phyloP scores from a whole-genome alignment of 2,113 vertebrate genomes.

The Sphaerodactylus townsendi region DNA sequence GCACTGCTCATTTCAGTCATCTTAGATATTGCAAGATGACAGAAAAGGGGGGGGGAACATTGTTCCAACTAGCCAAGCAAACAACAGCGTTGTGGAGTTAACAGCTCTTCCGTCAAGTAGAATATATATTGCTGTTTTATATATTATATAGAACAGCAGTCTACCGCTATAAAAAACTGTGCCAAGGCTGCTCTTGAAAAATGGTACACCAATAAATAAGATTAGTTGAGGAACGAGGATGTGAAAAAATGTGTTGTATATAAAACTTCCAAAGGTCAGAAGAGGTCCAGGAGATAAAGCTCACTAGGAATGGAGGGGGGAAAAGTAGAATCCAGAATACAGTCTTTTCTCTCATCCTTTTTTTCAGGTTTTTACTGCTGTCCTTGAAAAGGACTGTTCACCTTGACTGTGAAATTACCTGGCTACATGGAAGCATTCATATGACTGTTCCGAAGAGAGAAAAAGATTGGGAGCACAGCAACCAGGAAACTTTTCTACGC shows the following conservation, averaged over 20 bases:
- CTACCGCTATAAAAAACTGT: constrained; percentile 44
- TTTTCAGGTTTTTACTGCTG: constrained; percentile 28
- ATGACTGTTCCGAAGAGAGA: neutral
- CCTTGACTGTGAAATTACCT: neutral
- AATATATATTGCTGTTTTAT: too few species aligned
- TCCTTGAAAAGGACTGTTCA: neutral
- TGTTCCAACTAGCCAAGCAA: constrained; percentile 15
- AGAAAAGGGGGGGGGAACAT: neutral
- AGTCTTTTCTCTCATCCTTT: constrained; percentile 28
- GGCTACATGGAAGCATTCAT: neutral
- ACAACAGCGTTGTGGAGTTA: constrained; percentile 41
- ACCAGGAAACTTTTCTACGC: neutral
- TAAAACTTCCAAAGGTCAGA: constrained; percentile 55
- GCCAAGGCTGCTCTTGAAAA: constrained; percentile 39
- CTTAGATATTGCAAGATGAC: constrained; percentile 26
- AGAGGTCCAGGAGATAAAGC: constrained; percentile 55
- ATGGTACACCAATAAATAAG: constrained; percentile 60
- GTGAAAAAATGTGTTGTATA: constrained; percentile 41
- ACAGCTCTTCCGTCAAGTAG: constrained; percentile 25
- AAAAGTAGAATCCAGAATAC: constrained; percentile 34
- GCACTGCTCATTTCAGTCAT: constrained; percentile 20
- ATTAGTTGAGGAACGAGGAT: constrained; percentile 48
- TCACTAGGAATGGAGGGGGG: neutral
- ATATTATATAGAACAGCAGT: constrained; percentile 36
- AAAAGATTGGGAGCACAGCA: neutral